These are phyloP conservation scores for Ailuropoda melanoleuca DNA, from an alignment of 2,113 vertebrate genomes.

Conservation along the genomic window DNA sequence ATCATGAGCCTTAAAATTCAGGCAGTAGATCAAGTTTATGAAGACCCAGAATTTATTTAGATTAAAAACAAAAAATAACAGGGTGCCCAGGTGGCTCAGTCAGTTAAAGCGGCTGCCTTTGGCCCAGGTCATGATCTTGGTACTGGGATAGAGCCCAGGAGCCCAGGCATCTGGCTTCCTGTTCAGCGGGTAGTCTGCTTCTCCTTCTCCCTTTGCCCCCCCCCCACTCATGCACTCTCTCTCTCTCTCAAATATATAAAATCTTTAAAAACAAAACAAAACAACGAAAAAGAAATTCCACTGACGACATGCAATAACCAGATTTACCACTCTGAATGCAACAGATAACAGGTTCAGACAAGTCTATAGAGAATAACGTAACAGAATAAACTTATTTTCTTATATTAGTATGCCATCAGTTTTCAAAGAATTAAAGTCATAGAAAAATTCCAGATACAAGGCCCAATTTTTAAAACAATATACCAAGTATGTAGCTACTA, in stretches of 20 bases:
- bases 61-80: neutral
- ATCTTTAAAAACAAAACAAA: neutral
- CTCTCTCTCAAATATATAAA: neutral
- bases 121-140: neutral
- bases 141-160: neutral
- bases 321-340: neutral
- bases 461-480: constrained; percentile 3
- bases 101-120: neutral
- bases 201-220: no score
- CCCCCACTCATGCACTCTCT: neutral
- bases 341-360: neutral
- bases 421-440: constrained; percentile 10
- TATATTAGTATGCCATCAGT: neutral
- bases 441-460: neutral
- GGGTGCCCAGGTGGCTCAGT: no score
- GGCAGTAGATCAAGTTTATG: neutral
- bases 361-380: neutral
- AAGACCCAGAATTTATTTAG: constrained; percentile 43
- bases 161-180: neutral
- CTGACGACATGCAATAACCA: constrained; percentile 11
- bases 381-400: constrained; percentile 2
- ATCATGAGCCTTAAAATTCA: neutral
- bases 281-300: neutral
- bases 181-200: neutral
- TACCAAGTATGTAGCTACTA: neutral